These are phyloP conservation scores for Leptobrachium ailaonicum DNA, from an alignment of 2,113 vertebrate genomes.

Conservation along the genomic window DNA sequence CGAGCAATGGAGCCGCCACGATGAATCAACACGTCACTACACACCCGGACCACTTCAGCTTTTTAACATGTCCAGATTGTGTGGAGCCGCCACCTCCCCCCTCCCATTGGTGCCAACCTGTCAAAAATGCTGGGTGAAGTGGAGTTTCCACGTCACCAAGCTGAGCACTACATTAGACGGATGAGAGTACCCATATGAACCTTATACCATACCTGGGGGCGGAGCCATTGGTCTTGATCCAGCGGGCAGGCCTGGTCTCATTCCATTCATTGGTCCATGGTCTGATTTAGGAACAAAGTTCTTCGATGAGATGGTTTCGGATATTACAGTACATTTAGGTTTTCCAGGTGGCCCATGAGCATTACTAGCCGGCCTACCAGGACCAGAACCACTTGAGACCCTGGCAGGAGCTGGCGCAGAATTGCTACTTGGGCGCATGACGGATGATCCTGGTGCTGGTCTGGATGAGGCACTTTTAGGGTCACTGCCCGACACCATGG, in stretches of 20 bases:
- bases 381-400: conserved; percentile 48
- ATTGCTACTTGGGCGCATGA: conserved; percentile 41
- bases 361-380: conserved; percentile 55
- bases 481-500: conserved; percentile 34
- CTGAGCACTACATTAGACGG: no score
- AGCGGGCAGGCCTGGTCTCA: conserved; percentile 66
- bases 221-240: conserved; percentile 61
- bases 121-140: no score
- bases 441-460: conserved; percentile 52
- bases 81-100: no score
- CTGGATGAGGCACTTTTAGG: conserved; percentile 55
- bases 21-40: no score
- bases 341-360: conserved; percentile 15
- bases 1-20: no score
- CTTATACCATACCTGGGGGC: conserved; percentile 64
- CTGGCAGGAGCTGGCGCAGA: conserved; percentile 42
- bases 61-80: no score
- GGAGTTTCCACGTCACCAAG: no score
- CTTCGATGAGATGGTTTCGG: conserved; percentile 95
- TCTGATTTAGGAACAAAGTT: conserved; percentile 72
- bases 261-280: conserved; percentile 75
- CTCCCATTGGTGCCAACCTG: no score
- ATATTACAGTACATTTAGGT: conserved; percentile 89
- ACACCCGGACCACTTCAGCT: no score
- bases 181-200: no score